phyloP scores from a whole-genome alignment of 2,113 vertebrate species.

The Cebidichthys violaceus region DNA sequence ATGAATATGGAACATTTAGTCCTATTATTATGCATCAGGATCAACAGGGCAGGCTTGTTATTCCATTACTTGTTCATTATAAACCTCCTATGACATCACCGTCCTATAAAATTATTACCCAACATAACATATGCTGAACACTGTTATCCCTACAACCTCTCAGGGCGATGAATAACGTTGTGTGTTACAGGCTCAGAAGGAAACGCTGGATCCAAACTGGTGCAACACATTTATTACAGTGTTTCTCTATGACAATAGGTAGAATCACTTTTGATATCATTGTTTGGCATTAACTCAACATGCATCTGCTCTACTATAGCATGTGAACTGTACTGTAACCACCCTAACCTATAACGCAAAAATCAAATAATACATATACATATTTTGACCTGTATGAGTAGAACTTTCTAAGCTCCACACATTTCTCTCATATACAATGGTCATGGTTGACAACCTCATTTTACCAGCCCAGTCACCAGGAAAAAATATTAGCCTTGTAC shows the following conservation, averaged over 20 bases:
- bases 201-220: background rate
- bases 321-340: too few relatives aligned
- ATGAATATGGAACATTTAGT: constrained; percentile 53
- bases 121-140: constrained; percentile 18
- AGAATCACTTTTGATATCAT: background rate
- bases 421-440: background rate
- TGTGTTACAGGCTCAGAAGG: background rate
- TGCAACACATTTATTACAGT: background rate
- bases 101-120: constrained; percentile 15
- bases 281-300: background rate
- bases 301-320: background rate
- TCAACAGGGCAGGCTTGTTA: constrained; percentile 45
- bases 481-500: too few relatives aligned
- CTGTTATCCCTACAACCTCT: background rate
- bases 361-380: background rate
- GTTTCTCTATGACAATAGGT: background rate
- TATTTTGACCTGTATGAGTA: background rate
- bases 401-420: background rate
- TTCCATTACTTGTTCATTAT: constrained; percentile 56
- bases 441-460: background rate
- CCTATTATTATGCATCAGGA: constrained; percentile 57
- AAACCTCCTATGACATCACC: constrained; percentile 41
- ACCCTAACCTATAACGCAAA: too few relatives aligned
- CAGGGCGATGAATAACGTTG: background rate
- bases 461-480: background rate